These are phyloP conservation scores for Rhagium mordax DNA, from an alignment of 2,888 invertebrate genomes.

Conservation along the genomic window DNA sequence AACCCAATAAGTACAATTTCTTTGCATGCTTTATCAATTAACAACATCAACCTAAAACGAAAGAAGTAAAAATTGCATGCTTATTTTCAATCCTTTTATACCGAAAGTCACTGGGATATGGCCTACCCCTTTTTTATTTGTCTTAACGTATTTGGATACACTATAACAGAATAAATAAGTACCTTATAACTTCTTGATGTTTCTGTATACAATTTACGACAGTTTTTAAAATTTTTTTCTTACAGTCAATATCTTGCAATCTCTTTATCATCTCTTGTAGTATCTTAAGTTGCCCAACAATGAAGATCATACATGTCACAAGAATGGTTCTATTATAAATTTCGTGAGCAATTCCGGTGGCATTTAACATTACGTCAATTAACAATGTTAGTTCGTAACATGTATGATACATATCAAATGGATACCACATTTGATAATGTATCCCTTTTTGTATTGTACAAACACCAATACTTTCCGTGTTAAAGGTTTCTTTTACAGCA, in stretches of 20 bases:
- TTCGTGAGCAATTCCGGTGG: slow-evolving; percentile 7
- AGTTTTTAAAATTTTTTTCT: slow-evolving; percentile 25
- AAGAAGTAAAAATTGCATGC: not conserved
- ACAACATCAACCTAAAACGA: slow-evolving; percentile 37
- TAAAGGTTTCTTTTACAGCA: slow-evolving; percentile 18
- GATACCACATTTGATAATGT: slow-evolving; percentile 40
- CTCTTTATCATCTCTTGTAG: slow-evolving; percentile 32
- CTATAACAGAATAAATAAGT: not conserved
- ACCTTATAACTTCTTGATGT: slow-evolving; percentile 38
- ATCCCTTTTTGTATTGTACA: slow-evolving; percentile 30
- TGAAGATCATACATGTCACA: slow-evolving; percentile 37
- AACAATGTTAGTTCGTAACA: slow-evolving; percentile 25
- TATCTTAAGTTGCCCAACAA: slow-evolving; percentile 38
- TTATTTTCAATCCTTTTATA: too few species aligned
- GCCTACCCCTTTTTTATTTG: too few species aligned
- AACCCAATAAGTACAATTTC: slow-evolving; percentile 40
- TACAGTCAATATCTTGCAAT: slow-evolving; percentile 25
- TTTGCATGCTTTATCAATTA: slow-evolving; percentile 37
- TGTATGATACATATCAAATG: slow-evolving; percentile 35
- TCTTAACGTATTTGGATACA: too few species aligned
- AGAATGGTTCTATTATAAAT: slow-evolving; percentile 34
- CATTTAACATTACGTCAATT: slow-evolving; percentile 24
- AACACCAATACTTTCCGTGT: not conserved
- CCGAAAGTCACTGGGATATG: too few species aligned
- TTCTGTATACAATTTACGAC: slow-evolving; percentile 29